Conservation (phyloP, 1,140 invertebrate genomes). For the Nasonia giraulti region DNA sequence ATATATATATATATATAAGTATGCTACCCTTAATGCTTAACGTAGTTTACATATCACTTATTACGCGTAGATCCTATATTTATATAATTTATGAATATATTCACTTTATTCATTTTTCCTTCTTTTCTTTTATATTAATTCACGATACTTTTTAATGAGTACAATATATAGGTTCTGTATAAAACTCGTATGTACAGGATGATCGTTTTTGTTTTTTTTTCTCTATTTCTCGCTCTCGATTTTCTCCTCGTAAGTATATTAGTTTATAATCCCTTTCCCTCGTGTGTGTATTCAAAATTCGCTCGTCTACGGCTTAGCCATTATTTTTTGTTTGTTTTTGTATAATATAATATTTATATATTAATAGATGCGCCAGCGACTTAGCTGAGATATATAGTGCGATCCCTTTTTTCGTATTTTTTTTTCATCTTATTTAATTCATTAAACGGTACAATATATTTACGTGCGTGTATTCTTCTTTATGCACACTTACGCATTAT, state of each 20-base stretch:
- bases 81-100: conserved; percentile 60
- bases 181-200: conserved; percentile 74
- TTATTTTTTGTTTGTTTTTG: conserved; percentile 30
- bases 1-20: conserved; percentile 24
- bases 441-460: conserved; percentile 55
- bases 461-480: conserved; percentile 24
- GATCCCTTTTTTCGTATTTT: conserved; percentile 39
- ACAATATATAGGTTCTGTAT: conserved; percentile 72
- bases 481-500: conserved; percentile 36
- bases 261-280: conserved; percentile 16
- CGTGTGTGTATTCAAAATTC: conserved; percentile 20
- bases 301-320: conserved; percentile 23
- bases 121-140: conserved; percentile 61
- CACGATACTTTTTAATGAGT: conserved; percentile 68
- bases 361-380: conserved; percentile 41
- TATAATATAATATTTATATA: conserved; percentile 34
- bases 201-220: conserved; percentile 59
- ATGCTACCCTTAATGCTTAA: conserved; percentile 44
- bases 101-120: conserved; percentile 56
- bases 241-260: conserved; percentile 25
- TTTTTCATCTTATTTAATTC: not conserved
- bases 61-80: conserved; percentile 57
- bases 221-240: conserved; percentile 25
- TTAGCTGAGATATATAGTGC: conserved; percentile 38
- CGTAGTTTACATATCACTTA: conserved; percentile 51